phyloP scores from a whole-genome alignment of 2,888 invertebrate genomes.

The Alcis repandata region DNA sequence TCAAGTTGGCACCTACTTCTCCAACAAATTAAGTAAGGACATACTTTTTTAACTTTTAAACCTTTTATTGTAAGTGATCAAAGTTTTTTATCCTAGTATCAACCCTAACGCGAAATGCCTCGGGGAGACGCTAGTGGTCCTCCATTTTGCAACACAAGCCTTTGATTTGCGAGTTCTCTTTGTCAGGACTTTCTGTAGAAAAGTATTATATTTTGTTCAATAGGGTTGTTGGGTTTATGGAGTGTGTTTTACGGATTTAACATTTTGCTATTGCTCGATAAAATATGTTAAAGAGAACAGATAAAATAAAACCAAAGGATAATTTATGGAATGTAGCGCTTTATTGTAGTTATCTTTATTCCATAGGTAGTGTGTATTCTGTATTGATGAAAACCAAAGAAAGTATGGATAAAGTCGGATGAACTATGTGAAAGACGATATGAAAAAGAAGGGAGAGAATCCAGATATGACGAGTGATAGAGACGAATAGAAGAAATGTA shows the following conservation, averaged over 20 bases:
- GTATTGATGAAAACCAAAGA: too few species aligned
- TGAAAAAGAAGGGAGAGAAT: too few species aligned
- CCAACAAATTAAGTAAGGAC: too few species aligned
- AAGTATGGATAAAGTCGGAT: too few species aligned
- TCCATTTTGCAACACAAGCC: constrained; percentile 36
- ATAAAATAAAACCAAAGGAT: neutral
- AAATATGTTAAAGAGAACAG: neutral
- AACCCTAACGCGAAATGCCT: constrained; percentile 15
- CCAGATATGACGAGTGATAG: too few species aligned
- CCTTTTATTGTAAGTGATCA: neutral
- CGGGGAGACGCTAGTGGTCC: constrained; percentile 31
- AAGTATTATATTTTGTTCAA: constrained; percentile 7
- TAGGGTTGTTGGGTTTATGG: neutral
- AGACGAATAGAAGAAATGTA: too few species aligned
- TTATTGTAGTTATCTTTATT: too few species aligned
- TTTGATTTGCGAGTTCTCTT: constrained; percentile 38
- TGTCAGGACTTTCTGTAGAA: constrained; percentile 22
- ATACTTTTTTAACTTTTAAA: too few species aligned
- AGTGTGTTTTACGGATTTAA: neutral
- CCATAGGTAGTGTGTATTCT: too few species aligned
- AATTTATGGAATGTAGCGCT: neutral
- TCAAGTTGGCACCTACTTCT: too few species aligned
- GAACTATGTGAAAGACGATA: too few species aligned
- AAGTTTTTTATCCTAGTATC: neutral
- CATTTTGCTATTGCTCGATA: neutral